phyloP scores from a whole-genome alignment of 1,140 invertebrate genomes.

The Dendrolimus kikuchii region DNA sequence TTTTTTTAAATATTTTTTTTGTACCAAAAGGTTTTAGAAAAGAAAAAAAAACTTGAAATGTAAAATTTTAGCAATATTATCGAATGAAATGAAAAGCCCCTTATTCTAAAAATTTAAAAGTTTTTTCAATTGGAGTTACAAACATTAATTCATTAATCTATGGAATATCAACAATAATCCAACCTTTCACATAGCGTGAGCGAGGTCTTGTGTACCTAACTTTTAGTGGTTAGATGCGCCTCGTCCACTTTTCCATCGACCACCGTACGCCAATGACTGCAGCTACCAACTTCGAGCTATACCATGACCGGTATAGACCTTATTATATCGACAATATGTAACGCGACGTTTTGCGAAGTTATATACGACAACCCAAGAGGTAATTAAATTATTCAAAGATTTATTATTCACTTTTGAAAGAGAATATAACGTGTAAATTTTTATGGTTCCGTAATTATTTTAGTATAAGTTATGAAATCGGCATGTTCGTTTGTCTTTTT shows the following conservation, averaged over 20 bases:
- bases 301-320: conserved; percentile 51
- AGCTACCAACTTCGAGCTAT: not conserved
- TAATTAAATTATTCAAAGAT: conserved; percentile 1
- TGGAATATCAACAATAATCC: conserved; percentile 8
- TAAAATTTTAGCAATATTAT: too few species aligned
- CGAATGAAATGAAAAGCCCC: too few species aligned
- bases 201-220: not conserved
- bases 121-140: not conserved
- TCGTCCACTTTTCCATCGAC: conserved; percentile 17
- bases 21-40: too few species aligned
- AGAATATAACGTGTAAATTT: too few species aligned
- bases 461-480: too few species aligned
- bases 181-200: conserved; percentile 3
- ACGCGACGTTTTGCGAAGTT: conserved; percentile 46
- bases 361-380: conserved; percentile 36
- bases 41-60: too few species aligned
- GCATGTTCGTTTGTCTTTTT: too few species aligned
- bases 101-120: not conserved
- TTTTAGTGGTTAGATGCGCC: too few species aligned
- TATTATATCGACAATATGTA: conserved; percentile 57
- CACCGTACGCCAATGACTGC: conserved; percentile 10
- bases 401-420: too few species aligned
- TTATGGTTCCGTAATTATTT: too few species aligned
- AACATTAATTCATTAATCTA: not conserved
- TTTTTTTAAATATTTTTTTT: too few species aligned